phyloP scores from a whole-genome alignment of 1,140 invertebrate species.

The Pseudomyrmex sp. region DNA sequence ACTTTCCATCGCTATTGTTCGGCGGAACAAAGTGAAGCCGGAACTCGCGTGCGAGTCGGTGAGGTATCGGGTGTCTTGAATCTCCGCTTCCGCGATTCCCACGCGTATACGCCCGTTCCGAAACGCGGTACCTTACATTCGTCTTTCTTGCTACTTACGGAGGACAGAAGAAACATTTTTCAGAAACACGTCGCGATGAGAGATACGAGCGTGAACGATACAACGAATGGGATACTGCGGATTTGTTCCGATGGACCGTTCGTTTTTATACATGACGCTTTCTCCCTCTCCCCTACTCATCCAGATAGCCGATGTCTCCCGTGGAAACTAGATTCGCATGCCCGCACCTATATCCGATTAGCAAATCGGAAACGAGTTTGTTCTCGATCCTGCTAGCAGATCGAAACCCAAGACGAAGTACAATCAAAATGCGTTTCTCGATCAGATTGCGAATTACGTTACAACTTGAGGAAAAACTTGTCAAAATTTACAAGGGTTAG shows the following conservation, averaged over 20 bases:
- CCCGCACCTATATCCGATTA: slow-evolving; percentile 52
- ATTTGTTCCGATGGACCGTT: slow-evolving; percentile 72
- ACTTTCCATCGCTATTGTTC: slow-evolving; percentile 69
- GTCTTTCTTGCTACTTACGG: slow-evolving; percentile 65
- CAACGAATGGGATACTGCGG: slow-evolving; percentile 74
- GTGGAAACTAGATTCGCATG: slow-evolving; percentile 75
- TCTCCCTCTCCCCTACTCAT: slow-evolving; percentile 75
- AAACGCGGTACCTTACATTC: neutral
- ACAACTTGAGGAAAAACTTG: neutral
- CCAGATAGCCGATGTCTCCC: slow-evolving; percentile 58
- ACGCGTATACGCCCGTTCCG: neutral
- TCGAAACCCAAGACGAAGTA: slow-evolving; percentile 35
- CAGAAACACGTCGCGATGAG: slow-evolving; percentile 15
- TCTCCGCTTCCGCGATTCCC: slow-evolving; percentile 35
- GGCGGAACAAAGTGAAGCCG: neutral
- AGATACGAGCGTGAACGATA: slow-evolving; percentile 50
- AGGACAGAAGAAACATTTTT: slow-evolving; percentile 63
- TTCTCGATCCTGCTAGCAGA: neutral
- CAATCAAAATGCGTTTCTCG: slow-evolving; percentile 31
- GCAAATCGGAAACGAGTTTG: slow-evolving; percentile 59
- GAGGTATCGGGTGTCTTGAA: slow-evolving; percentile 5
- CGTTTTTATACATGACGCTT: slow-evolving; percentile 81
- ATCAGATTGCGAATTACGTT: neutral
- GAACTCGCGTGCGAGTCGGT: slow-evolving; percentile 1
- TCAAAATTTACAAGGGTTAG: no score